Evolutionary conservation across 2,797 vertebrate genomes (phyloP), one percentile per base, ranked within the genome.

Genomic region (Myotis myotis): DNA sequence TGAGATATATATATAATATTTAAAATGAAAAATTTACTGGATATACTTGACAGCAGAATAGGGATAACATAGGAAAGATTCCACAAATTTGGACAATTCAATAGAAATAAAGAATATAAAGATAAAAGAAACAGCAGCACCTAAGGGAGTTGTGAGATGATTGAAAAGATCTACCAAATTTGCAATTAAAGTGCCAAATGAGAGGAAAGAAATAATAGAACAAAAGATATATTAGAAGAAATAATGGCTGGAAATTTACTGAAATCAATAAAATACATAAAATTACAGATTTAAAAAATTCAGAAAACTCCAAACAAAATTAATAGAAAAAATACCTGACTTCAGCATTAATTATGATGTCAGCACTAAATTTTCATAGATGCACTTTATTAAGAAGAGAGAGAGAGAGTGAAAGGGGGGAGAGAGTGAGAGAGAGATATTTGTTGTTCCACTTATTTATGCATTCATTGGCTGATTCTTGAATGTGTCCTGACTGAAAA

Each of bases 261-360:
- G 60, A 79, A 55, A 15, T 82, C 5, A 87, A 41, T 62, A 30
- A 74, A 74, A 53, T 10, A 53, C n/a, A 74, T 66, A 81, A 71
- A 49, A 75, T 44, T 70, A 47, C 1, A 85, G n/a, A 74, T 60
- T 70, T 30, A 60, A 51, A 84, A 68, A 49, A 7, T 25, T 71
- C 57, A 57, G 47, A 6, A 55, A 82, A 78, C 22, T 55, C 15
- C 20, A 82, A 33, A 36, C 30, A 92, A 15, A 81, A 92, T 71
- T 55, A 80, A 88, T n/a, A 85, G 33, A 78, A 76, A 75, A 33
- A 96, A 82, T 89, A 88, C 57, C 12, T 76, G 44, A 85, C 22
- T 60, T 80, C 51, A 16, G n/a, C 20, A 33, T 8, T 55, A 72
- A 85, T 30, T 72, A 12, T 22, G 19, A 79, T 51, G 30, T 11